These are phyloP conservation scores for Sclerurus mexicanus DNA, from an alignment of 2,113 vertebrate species.

Conservation along the genomic window DNA sequence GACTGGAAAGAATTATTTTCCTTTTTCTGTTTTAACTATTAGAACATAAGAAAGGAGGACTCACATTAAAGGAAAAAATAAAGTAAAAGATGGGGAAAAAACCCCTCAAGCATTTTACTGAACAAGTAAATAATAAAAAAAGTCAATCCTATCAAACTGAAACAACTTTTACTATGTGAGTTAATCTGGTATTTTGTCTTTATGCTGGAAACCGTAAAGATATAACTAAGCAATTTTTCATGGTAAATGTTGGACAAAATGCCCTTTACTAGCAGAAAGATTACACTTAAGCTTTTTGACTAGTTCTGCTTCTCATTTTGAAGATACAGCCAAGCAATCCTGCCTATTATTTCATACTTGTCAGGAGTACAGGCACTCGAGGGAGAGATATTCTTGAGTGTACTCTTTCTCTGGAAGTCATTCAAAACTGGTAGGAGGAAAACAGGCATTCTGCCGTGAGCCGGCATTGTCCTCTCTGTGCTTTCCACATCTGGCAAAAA, in stretches of 20 bases:
- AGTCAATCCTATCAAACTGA: neutral
- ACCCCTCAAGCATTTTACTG: neutral
- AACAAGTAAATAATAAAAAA: neutral
- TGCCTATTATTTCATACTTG: neutral
- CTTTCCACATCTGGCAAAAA: conserved; percentile 23
- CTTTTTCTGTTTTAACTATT: neutral
- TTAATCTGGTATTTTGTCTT: neutral
- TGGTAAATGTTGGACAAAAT: neutral
- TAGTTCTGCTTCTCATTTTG: neutral
- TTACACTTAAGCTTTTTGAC: neutral
- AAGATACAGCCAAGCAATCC: neutral
- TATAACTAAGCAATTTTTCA: neutral
- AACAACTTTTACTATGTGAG: neutral
- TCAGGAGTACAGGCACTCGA: neutral
- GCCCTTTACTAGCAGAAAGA: neutral
- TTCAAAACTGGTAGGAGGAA: conserved; percentile 44
- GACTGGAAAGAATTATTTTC: neutral
- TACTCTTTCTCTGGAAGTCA: neutral
- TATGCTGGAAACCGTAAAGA: neutral
- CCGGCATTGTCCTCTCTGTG: conserved; percentile 8
- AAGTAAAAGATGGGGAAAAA: neutral
- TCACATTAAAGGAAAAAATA: neutral
- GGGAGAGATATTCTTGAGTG: neutral
- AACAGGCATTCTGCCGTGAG: conserved; percentile 17
- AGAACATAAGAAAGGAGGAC: neutral